Base-by-base conservation (phyloP, 2,888 invertebrate genomes). In the Erpobdella octoculata region DNA sequence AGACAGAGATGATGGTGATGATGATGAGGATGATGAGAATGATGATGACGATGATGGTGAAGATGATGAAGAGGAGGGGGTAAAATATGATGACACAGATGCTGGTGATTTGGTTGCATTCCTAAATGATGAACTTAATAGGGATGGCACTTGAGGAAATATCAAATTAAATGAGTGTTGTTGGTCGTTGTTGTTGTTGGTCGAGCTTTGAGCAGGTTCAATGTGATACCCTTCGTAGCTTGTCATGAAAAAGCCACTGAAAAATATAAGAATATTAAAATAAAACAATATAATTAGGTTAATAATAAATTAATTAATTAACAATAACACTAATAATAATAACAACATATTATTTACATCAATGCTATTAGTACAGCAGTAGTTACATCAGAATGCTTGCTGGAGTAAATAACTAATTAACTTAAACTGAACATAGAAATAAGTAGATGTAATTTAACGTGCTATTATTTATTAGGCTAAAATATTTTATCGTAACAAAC, bases 171-270 rank as follows among this genome's bases (percentile, higher is more conserved):
- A 38, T 38, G 67, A 67, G 18, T 28, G 21, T 25, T 25, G 28
- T 25, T 21, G 61, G 1, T 21, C 61, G 18, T 28, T n/a, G 2
- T 21, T 2, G 4, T 1, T 25, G n/a, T 21, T 61, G n/a, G n/a
- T n/a, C n/a, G n/a, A n/a, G n/a, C n/a, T 41, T 67, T 36, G n/a
- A 37, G 33, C 21, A 33, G 53, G 69, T 36, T 69, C 58, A 15
- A 69, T 48, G 69, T 69, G 58, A 28, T 69, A 69, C 21, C 48
- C 35, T 15, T 69, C 58, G 2, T 53, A 18, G 9, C 58, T 48
- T 2, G 69, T 69, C 28, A 36, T 69, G 33, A 69, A 69, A n/a
- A 31, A 69, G 1, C 69, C 69, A 6, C 69, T 69, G 69, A 4
- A 58, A 35, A 5, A 25, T n/a, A n/a, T n/a, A n/a, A n/a, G n/a